These are phyloP conservation scores for Corynorhinus townsendii DNA, from an alignment of 2,113 vertebrate species.

Conservation along the genomic window DNA sequence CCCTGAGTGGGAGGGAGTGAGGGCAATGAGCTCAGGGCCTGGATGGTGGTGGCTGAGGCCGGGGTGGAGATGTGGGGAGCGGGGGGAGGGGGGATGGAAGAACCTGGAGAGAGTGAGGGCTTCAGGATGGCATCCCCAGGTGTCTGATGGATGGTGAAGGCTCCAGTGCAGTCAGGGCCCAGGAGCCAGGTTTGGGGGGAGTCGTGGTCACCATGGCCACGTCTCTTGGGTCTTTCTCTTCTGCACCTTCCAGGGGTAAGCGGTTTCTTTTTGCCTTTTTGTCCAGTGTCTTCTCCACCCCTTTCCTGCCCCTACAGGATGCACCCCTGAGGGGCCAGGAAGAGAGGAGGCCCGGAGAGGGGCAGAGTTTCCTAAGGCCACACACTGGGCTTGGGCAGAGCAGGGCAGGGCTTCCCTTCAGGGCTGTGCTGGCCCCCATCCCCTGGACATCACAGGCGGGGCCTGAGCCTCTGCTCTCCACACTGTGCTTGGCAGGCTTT, in stretches of 20 bases:
- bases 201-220: not conserved
- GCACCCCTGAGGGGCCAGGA: not conserved
- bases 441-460: rapidly evolving
- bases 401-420: no score
- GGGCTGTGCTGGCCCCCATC: rapidly evolving
- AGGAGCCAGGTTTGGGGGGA: not conserved
- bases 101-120: not conserved
- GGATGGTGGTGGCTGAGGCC: not conserved
- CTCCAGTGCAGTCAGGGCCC: not conserved
- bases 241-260: not conserved
- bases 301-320: not conserved
- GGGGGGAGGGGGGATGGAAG: no score
- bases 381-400: not conserved
- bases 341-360: not conserved
- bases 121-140: not conserved
- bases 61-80: not conserved
- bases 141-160: not conserved
- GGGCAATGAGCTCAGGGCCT: not conserved
- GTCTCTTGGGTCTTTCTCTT: not conserved
- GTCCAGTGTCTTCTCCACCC: not conserved
- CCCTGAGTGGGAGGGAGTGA: not conserved
- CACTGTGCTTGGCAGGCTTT: not conserved
- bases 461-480: rapidly evolving
- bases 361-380: not conserved
- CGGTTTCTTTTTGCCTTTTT: not conserved